phyloP scores from a whole-genome alignment of 2,888 invertebrate species.

The Ctenicera cuprea region DNA sequence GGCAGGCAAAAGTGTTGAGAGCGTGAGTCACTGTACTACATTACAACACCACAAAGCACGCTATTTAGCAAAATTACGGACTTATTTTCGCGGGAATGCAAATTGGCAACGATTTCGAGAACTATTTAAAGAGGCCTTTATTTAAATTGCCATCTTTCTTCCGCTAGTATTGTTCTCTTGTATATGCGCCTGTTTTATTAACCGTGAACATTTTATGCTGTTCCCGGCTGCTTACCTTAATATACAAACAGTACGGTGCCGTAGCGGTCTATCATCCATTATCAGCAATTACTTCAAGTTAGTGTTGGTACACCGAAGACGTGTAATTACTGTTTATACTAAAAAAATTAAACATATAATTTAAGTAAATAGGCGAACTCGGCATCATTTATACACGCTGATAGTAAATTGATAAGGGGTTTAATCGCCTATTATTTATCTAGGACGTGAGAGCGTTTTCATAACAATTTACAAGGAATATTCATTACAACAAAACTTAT shows the following conservation, averaged over 20 bases:
- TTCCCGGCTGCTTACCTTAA: neutral
- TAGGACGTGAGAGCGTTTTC: slow-evolving; percentile 34
- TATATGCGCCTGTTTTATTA: slow-evolving; percentile 7
- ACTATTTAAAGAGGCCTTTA: slow-evolving; percentile 33
- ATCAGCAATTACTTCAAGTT: slow-evolving; percentile 34
- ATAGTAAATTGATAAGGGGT: slow-evolving; percentile 34
- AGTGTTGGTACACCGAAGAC: slow-evolving; percentile 11
- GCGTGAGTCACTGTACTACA: slow-evolving; percentile 44
- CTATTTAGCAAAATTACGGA: slow-evolving; percentile 43
- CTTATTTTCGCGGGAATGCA: slow-evolving; percentile 47
- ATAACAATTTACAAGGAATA: slow-evolving; percentile 16
- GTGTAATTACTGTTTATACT: slow-evolving; percentile 30
- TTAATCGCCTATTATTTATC: slow-evolving; percentile 37
- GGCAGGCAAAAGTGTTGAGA: slow-evolving; percentile 44
- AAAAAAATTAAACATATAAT: slow-evolving; percentile 41
- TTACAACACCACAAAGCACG: slow-evolving; percentile 44
- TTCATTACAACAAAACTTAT: neutral
- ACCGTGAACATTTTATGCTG: slow-evolving; percentile 25
- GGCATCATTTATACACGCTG: slow-evolving; percentile 19
- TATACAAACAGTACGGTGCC: neutral
- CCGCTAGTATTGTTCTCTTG: neutral
- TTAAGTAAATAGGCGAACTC: slow-evolving; percentile 33
- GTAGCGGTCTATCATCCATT: slow-evolving; percentile 8
- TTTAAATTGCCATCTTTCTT: slow-evolving; percentile 15
- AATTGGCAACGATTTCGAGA: slow-evolving; percentile 40